Base-by-base conservation (phyloP, 2,797 vertebrate genomes). In the Periparus ater region DNA sequence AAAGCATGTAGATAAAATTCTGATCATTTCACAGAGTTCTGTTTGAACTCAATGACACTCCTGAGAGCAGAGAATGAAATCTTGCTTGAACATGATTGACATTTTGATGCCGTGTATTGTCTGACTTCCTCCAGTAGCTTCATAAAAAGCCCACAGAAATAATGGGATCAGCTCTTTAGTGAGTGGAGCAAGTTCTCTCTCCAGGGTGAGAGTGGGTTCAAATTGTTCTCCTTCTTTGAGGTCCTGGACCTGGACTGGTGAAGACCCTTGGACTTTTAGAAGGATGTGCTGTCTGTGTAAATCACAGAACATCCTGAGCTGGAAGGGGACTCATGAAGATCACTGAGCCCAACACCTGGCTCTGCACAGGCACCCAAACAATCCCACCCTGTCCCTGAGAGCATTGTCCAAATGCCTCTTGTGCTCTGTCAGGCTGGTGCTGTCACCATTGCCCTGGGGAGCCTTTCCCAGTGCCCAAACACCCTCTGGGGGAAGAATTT, bases 1-100 rank as follows among this genome's bases (percentile, higher is more conserved):
- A 76, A 80, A 91, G 63, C 2, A 4, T 87, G 83, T 36, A 67
- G 67, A 76, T 92, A 87, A 85, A 95, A 93, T 87, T 88, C 67
- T 82, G 77, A 51, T 95, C 7, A 16, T 68, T 93, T 88, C 5
- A 13, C 32, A 38, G 85, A 84, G 79, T 62, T 79, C 76, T 84
- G 23, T 86, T 93, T 91, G 89, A 89, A 60, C 58, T 83, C 82
- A 29, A 5, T 42, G 63, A 21, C 45, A 38, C 67, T 87, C 79
- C 36, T 73, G 74, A 92, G 67, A 88, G 53, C 67, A 87, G 63
- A 87, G 53, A 38, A 85, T 89, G 80, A 82, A 85, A 80, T 79
- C 60, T 42, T 76, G 40, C 17, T 76, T 80, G 72, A 71, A 84
- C 57, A 42, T 26, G 70, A 88, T 36, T 65, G 94, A 82, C 44